Percentiles rank a stretch among this genome's conserved stretches.
Conservation (phyloP, 2,888 invertebrate species). For the Phrixothrix hirtus region DNA sequence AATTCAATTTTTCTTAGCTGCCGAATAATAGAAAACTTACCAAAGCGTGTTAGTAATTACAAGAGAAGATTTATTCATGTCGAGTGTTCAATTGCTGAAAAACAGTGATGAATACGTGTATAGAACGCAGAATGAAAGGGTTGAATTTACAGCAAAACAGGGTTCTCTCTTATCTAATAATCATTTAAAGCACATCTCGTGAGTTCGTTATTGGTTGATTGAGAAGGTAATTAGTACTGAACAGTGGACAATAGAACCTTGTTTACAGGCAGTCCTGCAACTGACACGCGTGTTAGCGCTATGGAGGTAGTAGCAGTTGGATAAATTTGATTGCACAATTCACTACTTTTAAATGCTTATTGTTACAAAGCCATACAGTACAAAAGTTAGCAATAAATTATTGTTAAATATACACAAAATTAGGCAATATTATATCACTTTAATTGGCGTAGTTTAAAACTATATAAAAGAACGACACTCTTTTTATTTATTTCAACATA, state of each 20-base stretch:
- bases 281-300: constrained; percentile 19
- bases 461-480: too few species aligned
- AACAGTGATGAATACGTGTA: constrained; percentile 13
- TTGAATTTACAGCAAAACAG: constrained; percentile 9
- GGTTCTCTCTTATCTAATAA: constrained; percentile 16
- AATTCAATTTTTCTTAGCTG: too few species aligned
- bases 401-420: too few species aligned
- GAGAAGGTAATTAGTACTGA: constrained; percentile 24
- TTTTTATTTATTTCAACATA: too few species aligned
- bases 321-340: background rate
- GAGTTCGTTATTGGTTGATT: constrained; percentile 23
- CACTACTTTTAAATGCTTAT: background rate
- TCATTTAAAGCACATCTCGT: constrained; percentile 22
- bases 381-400: too few species aligned
- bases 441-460: too few species aligned
- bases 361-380: too few species aligned
- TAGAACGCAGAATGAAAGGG: constrained; percentile 10
- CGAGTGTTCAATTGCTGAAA: constrained; percentile 11
- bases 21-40: too few species aligned
- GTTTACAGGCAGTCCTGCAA: constrained; percentile 22
- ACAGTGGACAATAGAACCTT: constrained; percentile 21
- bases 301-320: constrained; percentile 6
- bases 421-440: too few species aligned
- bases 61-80: constrained; percentile 8
- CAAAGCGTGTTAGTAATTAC: constrained; percentile 2